phyloP scores from a whole-genome alignment of 1,140 invertebrate species.

The Pseudomyrmex flavicornis region DNA sequence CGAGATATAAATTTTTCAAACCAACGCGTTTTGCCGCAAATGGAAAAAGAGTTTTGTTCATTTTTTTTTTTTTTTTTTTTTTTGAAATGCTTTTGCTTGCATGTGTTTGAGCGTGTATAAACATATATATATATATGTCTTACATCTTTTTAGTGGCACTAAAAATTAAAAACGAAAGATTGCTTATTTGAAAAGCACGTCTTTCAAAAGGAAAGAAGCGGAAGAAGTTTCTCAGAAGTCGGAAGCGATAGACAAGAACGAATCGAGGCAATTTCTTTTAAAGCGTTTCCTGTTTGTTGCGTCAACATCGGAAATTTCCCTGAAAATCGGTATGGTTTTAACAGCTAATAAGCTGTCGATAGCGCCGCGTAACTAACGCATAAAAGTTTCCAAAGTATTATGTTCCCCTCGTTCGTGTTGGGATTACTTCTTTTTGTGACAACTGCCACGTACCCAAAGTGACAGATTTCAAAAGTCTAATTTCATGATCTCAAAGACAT shows the following conservation, averaged over 20 bases:
- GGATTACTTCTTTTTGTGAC: too few relatives aligned
- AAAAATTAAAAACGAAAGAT: background rate
- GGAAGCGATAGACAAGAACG: background rate
- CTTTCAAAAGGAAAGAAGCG: background rate
- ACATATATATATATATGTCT: background rate
- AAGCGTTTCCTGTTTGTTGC: background rate
- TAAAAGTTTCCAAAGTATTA: too few relatives aligned
- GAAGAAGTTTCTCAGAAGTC: background rate
- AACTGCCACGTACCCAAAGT: too few relatives aligned
- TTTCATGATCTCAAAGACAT: too few relatives aligned
- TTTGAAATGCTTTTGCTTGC: background rate
- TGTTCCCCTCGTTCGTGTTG: too few relatives aligned
- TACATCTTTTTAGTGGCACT: background rate
- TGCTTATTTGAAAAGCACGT: background rate
- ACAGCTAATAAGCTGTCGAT: too few relatives aligned
- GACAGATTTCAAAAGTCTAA: too few relatives aligned
- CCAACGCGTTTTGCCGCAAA: background rate
- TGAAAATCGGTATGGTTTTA: too few relatives aligned
- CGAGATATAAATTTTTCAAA: slow-evolving; percentile 10
- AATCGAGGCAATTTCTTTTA: background rate
- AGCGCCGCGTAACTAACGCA: too few relatives aligned
- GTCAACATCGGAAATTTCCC: background rate
- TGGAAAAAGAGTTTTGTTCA: background rate
- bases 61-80: too few relatives aligned
- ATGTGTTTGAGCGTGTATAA: background rate